phyloP scores from a whole-genome alignment of 2,113 vertebrate species.

The Trematocara unimaculatum region DNA sequence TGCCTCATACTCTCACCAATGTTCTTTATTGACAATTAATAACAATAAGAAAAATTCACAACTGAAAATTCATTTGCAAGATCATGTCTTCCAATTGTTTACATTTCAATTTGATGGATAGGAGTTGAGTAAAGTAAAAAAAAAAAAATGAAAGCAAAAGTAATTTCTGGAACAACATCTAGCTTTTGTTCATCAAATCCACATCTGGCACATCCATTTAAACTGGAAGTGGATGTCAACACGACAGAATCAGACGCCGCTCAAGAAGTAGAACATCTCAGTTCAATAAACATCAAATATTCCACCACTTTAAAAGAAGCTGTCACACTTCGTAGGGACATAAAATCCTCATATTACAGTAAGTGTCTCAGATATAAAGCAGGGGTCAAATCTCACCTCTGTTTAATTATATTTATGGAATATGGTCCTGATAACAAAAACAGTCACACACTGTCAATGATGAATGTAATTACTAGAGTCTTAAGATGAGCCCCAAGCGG shows the following conservation, averaged over 20 bases:
- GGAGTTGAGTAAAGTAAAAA: not conserved
- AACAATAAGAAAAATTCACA: not conserved
- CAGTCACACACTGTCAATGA: not conserved
- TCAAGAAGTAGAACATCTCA: not conserved
- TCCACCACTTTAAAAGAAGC: not conserved
- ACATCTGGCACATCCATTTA: not conserved
- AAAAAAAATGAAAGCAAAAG: not conserved
- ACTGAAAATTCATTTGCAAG: not conserved
- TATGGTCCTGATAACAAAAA: not conserved
- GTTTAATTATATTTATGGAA: not conserved
- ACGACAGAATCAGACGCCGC: not conserved
- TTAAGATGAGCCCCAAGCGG: not conserved
- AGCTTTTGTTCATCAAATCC: not conserved
- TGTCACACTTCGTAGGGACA: not conserved
- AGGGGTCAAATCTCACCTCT: not conserved
- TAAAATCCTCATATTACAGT: not conserved
- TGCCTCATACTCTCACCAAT: not conserved
- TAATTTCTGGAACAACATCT: not conserved
- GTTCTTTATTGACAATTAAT: not conserved
- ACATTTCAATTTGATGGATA: not conserved
- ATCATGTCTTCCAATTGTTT: fast-evolving
- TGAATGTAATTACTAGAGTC: not conserved
- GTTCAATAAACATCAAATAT: not conserved
- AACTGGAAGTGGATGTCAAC: not conserved
- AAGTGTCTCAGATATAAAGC: not conserved